Evolutionary conservation across 1,140 invertebrate genomes (phyloP).

Genomic region (Wiebesia pumilae): DNA sequence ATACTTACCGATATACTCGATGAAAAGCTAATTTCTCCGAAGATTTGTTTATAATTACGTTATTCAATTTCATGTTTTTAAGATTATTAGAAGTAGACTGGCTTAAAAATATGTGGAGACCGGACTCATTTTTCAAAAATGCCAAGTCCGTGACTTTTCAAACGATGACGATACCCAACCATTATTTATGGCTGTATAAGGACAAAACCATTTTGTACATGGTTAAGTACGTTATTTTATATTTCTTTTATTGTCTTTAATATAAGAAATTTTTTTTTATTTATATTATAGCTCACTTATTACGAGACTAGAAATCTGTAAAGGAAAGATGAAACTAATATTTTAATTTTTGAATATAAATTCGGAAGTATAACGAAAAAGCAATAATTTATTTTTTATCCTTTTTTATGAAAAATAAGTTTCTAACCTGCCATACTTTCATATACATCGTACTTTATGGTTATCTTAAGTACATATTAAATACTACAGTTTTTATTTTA

Average conservation of each 20-base stretch:
- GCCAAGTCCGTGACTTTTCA: conserved; percentile 94
- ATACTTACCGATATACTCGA: neutral
- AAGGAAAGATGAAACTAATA: too few species aligned
- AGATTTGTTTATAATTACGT: neutral
- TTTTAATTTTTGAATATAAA: too few species aligned
- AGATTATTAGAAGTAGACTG: conserved; percentile 90
- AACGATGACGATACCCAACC: conserved; percentile 95
- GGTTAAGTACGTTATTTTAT: conserved; percentile 81
- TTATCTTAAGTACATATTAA: too few species aligned
- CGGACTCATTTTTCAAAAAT: conserved; percentile 92
- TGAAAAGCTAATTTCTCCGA: neutral
- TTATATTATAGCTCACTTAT: too few species aligned
- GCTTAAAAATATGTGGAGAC: conserved; percentile 93
- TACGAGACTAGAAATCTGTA: too few species aligned
- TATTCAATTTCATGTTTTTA: conserved; percentile 18
- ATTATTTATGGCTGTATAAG: conserved; percentile 92
- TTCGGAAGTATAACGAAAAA: too few species aligned
- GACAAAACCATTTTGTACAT: conserved; percentile 92
- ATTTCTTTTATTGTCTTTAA: neutral
- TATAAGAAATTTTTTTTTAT: neutral
- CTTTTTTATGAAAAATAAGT: too few species aligned
- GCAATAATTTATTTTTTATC: too few species aligned
- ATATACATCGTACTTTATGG: too few species aligned
- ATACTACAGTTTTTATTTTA: too few species aligned
- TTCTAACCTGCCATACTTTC: too few species aligned